These are phyloP conservation scores for Corythaeola cristata DNA, from an alignment of 2,113 vertebrate species.

Conservation along the genomic window DNA sequence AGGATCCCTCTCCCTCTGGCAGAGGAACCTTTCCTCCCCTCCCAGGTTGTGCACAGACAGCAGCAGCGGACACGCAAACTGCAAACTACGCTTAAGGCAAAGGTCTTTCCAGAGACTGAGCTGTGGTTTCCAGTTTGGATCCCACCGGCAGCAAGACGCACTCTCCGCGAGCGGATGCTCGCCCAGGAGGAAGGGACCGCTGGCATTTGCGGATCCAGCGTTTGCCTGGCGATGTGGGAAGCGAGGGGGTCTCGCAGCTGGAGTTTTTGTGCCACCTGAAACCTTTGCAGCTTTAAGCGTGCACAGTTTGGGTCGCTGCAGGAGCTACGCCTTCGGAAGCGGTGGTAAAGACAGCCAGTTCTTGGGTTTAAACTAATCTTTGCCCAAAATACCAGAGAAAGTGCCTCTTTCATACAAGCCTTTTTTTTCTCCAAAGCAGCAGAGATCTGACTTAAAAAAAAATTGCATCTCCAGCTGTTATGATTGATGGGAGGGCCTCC, in stretches of 20 bases:
- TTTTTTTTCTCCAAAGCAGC: background rate
- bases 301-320: background rate
- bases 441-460: background rate
- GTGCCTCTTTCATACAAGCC: background rate
- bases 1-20: background rate
- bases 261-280: background rate
- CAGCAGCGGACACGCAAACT: background rate
- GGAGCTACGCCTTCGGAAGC: background rate
- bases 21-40: background rate
- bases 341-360: background rate
- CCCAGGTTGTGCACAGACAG: background rate
- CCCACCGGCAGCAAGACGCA: background rate
- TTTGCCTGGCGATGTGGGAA: background rate
- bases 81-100: background rate
- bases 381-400: background rate
- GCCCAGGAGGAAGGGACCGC: background rate
- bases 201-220: rapidly evolving
- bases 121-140: background rate
- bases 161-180: rapidly evolving
- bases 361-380: background rate
- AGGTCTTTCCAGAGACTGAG: background rate
- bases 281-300: background rate
- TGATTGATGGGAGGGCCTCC: background rate
- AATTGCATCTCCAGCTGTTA: background rate
- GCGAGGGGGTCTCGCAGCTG: background rate